These are phyloP conservation scores for Erannis defoliaria DNA, from an alignment of 2,888 invertebrate genomes.

Conservation along the genomic window DNA sequence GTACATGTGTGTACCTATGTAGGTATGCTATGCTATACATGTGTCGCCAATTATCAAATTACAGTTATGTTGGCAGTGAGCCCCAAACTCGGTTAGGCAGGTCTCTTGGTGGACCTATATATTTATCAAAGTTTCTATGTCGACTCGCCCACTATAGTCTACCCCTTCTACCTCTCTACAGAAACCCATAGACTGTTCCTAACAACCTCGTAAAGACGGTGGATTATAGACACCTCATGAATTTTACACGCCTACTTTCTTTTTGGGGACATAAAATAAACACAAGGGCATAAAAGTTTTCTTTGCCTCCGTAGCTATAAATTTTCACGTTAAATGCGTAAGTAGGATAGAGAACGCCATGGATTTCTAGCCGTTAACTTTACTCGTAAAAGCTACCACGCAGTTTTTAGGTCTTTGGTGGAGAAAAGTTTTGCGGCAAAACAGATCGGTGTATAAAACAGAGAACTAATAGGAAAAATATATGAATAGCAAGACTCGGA, in stretches of 20 bases:
- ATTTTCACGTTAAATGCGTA: slow-evolving; percentile 32
- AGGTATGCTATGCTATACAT: too few species aligned
- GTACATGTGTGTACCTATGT: too few species aligned
- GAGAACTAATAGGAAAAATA: slow-evolving; percentile 11
- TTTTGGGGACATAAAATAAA: slow-evolving; percentile 37
- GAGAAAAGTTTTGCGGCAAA: slow-evolving; percentile 20
- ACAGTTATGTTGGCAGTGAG: too few species aligned
- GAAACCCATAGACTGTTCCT: slow-evolving; percentile 17
- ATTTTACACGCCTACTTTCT: slow-evolving; percentile 38
- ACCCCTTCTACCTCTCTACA: slow-evolving; percentile 12
- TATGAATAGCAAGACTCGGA: too few species aligned
- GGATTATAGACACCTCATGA: slow-evolving; percentile 42
- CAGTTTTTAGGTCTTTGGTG: slow-evolving; percentile 20
- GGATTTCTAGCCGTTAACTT: slow-evolving; percentile 40
- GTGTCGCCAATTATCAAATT: too few species aligned
- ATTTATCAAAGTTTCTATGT: slow-evolving; percentile 11
- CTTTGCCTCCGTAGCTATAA: slow-evolving; percentile 27
- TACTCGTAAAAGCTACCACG: slow-evolving; percentile 38
- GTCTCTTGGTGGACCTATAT: too few species aligned
- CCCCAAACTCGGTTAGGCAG: too few species aligned
- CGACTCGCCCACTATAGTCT: not conserved
- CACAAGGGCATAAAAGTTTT: slow-evolving; percentile 34
- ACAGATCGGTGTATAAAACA: slow-evolving; percentile 14
- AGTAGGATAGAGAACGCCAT: slow-evolving; percentile 32
- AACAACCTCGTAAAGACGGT: slow-evolving; percentile 31